Evolutionary conservation across 2,797 vertebrate species (phyloP).

Genomic region (Scolopax bukidnonensis): DNA sequence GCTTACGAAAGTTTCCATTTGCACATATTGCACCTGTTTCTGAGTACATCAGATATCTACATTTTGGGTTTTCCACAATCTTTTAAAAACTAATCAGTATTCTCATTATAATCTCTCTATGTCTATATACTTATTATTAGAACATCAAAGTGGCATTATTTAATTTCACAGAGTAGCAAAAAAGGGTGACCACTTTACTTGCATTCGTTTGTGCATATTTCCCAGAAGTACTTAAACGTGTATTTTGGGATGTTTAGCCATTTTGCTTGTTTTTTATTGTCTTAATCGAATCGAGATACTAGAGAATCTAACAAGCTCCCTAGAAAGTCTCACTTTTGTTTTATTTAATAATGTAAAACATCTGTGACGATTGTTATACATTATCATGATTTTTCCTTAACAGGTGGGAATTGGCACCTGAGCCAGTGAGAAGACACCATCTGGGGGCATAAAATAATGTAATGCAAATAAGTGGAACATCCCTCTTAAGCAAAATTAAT

Average conservation of each 20-base stretch:
- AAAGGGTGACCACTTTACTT: not conserved
- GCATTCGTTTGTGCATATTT: not conserved
- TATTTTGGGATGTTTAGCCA: not conserved
- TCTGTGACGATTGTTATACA: not conserved
- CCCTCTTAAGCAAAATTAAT: constrained; percentile 16
- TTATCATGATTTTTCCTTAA: not conserved
- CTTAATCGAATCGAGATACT: not conserved
- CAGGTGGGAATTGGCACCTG: not conserved
- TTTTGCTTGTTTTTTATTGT: not conserved
- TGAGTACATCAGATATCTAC: not conserved
- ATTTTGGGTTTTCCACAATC: accelerated
- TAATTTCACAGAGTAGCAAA: not conserved
- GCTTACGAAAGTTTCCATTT: constrained; percentile 1
- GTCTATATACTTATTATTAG: not conserved
- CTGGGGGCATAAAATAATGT: not conserved
- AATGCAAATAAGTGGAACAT: not conserved
- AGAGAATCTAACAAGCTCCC: not conserved
- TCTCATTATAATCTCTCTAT: not conserved
- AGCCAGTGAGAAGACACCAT: not conserved
- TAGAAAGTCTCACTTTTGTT: not conserved
- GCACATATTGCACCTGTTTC: not conserved
- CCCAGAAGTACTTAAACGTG: not conserved
- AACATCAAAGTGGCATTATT: constrained; percentile 26
- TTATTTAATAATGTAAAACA: not conserved
- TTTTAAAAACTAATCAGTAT: not conserved